A percentile compares a stretch with the other conserved stretches of the same genome.
Evolutionary conservation across 92 coral and sea anemone species (phyloP).

Genomic region (Zoanthus solanderi): DNA sequence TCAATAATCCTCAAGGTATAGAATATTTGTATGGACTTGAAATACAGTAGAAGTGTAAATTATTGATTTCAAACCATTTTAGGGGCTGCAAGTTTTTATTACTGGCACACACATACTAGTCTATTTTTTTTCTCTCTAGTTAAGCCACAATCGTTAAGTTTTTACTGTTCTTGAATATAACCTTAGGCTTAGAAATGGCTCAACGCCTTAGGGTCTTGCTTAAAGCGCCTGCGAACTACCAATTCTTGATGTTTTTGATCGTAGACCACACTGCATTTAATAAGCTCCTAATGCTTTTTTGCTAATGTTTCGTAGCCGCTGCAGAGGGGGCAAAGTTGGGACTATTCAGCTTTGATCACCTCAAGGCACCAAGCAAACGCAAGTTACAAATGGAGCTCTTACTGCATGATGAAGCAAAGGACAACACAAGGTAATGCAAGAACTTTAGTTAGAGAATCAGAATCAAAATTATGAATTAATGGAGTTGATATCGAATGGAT

Average conservation of each 20-base stretch:
- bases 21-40: neutral
- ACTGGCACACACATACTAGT: no score
- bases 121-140: no score
- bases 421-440: slow-evolving; percentile 4
- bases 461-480: neutral
- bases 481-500: neutral
- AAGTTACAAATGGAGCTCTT: slow-evolving; percentile 69
- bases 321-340: slow-evolving; percentile 91
- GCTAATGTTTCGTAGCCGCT: slow-evolving; percentile 60
- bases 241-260: no score
- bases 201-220: no score
- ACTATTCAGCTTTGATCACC: slow-evolving; percentile 80
- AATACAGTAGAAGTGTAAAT: neutral
- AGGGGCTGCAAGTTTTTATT: no score
- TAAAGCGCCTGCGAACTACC: no score
- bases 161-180: no score
- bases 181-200: no score
- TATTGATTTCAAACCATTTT: neutral
- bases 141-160: no score
- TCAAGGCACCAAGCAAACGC: slow-evolving; percentile 80
- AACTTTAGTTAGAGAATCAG: neutral
- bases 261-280: no score
- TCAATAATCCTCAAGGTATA: slow-evolving; percentile 88
- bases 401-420: slow-evolving; percentile 61
- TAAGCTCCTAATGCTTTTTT: no score